Conservation (phyloP, 1,140 invertebrate genomes). For the Achroia grisella region DNA sequence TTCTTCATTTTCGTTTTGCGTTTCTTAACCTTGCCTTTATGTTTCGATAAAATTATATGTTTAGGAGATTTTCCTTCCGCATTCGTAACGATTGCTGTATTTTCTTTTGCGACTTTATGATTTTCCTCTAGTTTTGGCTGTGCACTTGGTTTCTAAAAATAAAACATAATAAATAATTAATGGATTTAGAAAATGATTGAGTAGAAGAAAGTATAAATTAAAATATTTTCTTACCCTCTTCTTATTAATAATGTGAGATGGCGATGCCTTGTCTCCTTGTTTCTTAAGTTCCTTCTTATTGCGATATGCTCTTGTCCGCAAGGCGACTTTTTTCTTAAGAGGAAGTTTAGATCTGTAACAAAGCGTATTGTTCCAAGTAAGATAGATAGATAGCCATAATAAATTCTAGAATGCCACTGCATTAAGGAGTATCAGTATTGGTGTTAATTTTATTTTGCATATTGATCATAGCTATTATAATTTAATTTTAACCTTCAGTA, state of each 20-base stretch:
- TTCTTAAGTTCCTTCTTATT: slow-evolving; percentile 67
- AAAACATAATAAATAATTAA: slow-evolving; percentile 4
- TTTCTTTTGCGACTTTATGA: slow-evolving; percentile 53
- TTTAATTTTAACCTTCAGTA: too few species aligned
- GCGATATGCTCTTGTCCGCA: slow-evolving; percentile 75
- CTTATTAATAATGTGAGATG: slow-evolving; percentile 62
- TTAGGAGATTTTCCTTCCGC: slow-evolving; percentile 66
- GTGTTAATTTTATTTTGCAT: too few species aligned
- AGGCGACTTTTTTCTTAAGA: slow-evolving; percentile 81
- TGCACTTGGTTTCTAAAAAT: slow-evolving; percentile 50
- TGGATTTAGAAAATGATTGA: neutral
- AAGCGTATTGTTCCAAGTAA: too few species aligned
- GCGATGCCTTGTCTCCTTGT: slow-evolving; percentile 59
- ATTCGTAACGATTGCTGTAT: slow-evolving; percentile 50
- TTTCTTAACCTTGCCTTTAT: slow-evolving; percentile 65
- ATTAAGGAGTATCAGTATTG: too few species aligned
- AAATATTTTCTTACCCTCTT: slow-evolving; percentile 51
- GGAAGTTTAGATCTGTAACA: slow-evolving; percentile 79
- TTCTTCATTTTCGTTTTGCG: slow-evolving; percentile 73
- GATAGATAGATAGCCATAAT: too few species aligned
- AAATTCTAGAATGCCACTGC: too few species aligned
- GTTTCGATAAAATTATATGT: slow-evolving; percentile 63
- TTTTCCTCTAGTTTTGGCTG: slow-evolving; percentile 46
- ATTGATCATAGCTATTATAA: too few species aligned
- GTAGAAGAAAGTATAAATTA: too few species aligned